Evolutionary conservation across 2,888 invertebrate genomes (phyloP), one percentile per base, ranked within the genome.

Genomic region (Orthosia cruda): DNA sequence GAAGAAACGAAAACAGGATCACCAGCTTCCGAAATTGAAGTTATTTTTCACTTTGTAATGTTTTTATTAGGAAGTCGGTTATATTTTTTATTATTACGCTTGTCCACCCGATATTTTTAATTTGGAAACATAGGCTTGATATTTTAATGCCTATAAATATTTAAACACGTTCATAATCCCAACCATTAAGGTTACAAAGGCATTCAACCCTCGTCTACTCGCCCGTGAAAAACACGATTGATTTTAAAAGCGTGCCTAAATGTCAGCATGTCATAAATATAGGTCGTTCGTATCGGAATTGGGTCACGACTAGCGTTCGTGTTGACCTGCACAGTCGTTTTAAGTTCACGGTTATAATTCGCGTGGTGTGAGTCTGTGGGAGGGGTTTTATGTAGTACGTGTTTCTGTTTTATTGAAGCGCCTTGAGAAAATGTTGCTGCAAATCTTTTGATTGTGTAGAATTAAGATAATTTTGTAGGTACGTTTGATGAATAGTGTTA

Each of bases 221-320:
- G 55, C n/a, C 67, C 62, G 69, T 40, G 20, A 68, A 81, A 71
- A 81, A 82, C 32, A n/a, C 63, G 64, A 85, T 85, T 81, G 81
- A 84, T 81, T 81, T 49, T 68, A 47, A 32, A 69, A 64, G 59
- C 68, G 4, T 16, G 15, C 65, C 58, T 85, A 85, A 83, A 83
- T 83, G 83, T 86, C 78, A 83, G 83, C 70, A 49, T 84, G 83
- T 71, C 65, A 74, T 52, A 62, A 57, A 85, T 69, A 23, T 78
- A 67, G 83, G 86, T 72, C 86, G 40, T 50, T 47, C 45, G 57
- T 32, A 11, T 13, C 3, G 71, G 54, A 83, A 77, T 70, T 61
- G 50, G 83, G 83, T 83, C 86, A 85, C 66, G 70, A 50, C 26
- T 52, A 49, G 45, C 49, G 67, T 49, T 58, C 40, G 16, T 26